Evolutionary conservation across 2,113 vertebrate species (phyloP).

Genomic region (Nannospalax galili): DNA sequence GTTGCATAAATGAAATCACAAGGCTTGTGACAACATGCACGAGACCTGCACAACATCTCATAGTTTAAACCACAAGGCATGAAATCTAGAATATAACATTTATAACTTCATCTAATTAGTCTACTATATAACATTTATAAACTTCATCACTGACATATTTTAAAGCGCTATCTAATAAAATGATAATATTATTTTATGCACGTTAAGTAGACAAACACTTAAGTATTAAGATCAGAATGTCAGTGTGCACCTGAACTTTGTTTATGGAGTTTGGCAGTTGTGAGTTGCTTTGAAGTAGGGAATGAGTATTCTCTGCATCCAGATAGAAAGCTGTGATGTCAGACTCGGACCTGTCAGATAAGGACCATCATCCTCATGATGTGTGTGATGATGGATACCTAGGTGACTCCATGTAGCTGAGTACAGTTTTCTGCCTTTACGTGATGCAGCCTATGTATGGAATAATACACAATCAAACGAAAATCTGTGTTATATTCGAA

Average conservation of each 20-base stretch:
- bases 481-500: background rate
- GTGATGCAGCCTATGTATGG: background rate
- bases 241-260: background rate
- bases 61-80: too few species aligned
- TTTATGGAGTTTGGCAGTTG: background rate
- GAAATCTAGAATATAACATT: too few species aligned
- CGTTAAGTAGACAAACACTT: background rate
- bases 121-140: too few species aligned
- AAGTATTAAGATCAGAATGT: background rate
- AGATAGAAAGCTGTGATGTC: background rate
- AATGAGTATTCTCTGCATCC: background rate
- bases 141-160: too few species aligned
- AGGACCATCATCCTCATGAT: rapidly evolving
- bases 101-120: too few species aligned
- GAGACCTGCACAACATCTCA: too few species aligned
- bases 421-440: background rate
- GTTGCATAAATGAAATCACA: too few species aligned
- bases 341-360: too few species aligned
- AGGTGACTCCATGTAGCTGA: background rate
- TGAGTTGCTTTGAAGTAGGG: rapidly evolving
- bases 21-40: too few species aligned
- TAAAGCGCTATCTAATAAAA: background rate
- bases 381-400: rapidly evolving
- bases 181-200: background rate
- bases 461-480: background rate